phyloP scores from a whole-genome alignment of 2,797 vertebrate species.

The Macrochelys suwanniensis region DNA sequence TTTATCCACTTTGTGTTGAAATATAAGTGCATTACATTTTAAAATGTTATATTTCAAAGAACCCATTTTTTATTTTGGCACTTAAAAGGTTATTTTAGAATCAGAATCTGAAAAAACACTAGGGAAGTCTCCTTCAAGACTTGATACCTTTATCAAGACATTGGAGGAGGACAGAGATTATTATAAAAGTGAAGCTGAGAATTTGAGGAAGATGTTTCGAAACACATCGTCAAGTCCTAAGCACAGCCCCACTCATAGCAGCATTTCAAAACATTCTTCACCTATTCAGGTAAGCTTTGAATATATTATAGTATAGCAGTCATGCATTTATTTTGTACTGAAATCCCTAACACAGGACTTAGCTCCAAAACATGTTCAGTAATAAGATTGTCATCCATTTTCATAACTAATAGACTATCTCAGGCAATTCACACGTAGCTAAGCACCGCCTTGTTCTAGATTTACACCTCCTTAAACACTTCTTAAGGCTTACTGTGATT shows the following conservation, averaged over 20 bases:
- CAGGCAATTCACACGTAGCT: neutral
- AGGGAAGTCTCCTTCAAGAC: slow-evolving; percentile 69
- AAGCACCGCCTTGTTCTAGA: neutral
- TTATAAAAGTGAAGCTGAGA: slow-evolving; percentile 76
- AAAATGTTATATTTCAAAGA: neutral
- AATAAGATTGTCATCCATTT: neutral
- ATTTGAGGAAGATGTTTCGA: slow-evolving; percentile 78
- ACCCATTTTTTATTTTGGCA: slow-evolving; percentile 36
- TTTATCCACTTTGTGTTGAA: slow-evolving; percentile 2
- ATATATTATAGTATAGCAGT: slow-evolving; percentile 20
- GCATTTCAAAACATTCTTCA: slow-evolving; percentile 61
- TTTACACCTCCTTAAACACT: neutral
- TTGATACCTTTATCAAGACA: slow-evolving; percentile 74
- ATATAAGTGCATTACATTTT: neutral
- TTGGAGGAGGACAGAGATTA: slow-evolving; percentile 78
- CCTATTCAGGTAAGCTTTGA: slow-evolving; percentile 77
- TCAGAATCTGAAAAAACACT: slow-evolving; percentile 72
- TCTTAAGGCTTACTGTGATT: neutral
- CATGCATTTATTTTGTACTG: neutral
- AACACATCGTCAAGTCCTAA: slow-evolving; percentile 76
- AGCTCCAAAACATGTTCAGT: neutral
- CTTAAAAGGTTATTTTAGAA: slow-evolving; percentile 73
- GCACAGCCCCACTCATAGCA: slow-evolving; percentile 10
- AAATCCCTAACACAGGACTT: neutral
- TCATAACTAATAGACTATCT: too few relatives aligned